Evolutionary conservation across 2,113 vertebrate species (phyloP).

Genomic region (Nerophis ophidion): DNA sequence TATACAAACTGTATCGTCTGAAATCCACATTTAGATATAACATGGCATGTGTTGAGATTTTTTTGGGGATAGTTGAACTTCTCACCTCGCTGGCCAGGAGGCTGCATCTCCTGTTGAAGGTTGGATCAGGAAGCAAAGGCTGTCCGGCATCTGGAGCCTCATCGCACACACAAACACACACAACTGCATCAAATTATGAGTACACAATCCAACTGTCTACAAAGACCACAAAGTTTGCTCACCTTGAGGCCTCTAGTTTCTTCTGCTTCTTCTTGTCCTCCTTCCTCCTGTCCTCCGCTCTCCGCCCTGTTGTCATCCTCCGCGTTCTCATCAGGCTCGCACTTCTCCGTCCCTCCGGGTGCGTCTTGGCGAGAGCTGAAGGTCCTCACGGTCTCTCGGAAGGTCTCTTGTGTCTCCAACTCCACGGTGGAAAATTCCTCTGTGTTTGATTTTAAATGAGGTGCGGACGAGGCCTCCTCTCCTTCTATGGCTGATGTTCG

Average conservation of each 20-base stretch:
- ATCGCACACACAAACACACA: slow-evolving; percentile 1
- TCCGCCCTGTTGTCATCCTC: not conserved
- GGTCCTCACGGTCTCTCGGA: not conserved
- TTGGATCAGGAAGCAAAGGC: slow-evolving; percentile 45
- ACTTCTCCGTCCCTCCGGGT: not conserved
- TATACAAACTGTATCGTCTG: too few relatives aligned
- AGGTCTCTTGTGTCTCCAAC: not conserved
- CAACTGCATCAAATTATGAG: too few relatives aligned
- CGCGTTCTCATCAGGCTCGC: not conserved
- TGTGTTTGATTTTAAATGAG: not conserved
- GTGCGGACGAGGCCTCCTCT: slow-evolving; percentile 12
- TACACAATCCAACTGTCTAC: too few relatives aligned
- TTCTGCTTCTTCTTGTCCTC: not conserved
- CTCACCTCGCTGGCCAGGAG: slow-evolving; percentile 78
- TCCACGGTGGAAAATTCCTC: not conserved
- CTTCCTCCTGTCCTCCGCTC: not conserved
- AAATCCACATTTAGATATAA: too few relatives aligned
- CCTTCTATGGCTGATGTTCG: slow-evolving; percentile 28
- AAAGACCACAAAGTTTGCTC: not conserved
- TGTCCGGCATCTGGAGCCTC: slow-evolving; percentile 19
- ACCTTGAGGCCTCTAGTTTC: not conserved
- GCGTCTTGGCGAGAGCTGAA: not conserved
- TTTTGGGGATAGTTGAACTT: slow-evolving; percentile 56
- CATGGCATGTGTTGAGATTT: too few relatives aligned
- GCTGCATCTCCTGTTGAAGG: slow-evolving; percentile 81